These are phyloP conservation scores for Aleiodes testaceus DNA, from an alignment of 2,888 invertebrate species.

Conservation along the genomic window DNA sequence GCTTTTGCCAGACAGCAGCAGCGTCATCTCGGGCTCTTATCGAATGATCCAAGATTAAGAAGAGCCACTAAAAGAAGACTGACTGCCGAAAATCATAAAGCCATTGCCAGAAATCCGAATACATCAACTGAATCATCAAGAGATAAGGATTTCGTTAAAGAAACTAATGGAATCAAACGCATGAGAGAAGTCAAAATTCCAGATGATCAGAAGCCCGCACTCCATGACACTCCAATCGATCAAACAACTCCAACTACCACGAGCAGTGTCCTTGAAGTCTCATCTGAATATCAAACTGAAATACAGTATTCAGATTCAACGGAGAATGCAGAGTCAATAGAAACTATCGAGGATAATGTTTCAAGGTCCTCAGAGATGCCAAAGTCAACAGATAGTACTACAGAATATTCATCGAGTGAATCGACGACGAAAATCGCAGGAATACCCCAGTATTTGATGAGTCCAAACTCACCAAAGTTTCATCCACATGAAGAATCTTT, in stretches of 20 bases:
- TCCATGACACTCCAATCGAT: conserved; percentile 21
- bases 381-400: neutral
- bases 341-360: neutral
- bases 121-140: neutral
- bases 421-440: neutral
- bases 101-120: conserved; percentile 27
- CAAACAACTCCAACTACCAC: neutral
- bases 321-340: neutral
- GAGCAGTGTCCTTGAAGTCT: neutral
- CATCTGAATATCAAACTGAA: neutral
- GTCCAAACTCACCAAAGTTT: neutral
- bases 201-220: conserved; percentile 5
- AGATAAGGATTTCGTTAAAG: neutral
- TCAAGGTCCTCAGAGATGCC: neutral
- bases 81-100: conserved; percentile 42
- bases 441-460: conserved; percentile 3
- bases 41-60: conserved; percentile 70
- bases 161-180: conserved; percentile 34
- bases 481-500: neutral
- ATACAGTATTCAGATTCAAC: neutral
- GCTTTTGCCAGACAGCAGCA: conserved; percentile 90
- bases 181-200: conserved; percentile 50
- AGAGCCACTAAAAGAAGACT: conserved; percentile 54
- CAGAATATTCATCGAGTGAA: neutral
- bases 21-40: conserved; percentile 82